Conservation (phyloP, 2,113 vertebrate species). For the Heptranchias perlo region DNA sequence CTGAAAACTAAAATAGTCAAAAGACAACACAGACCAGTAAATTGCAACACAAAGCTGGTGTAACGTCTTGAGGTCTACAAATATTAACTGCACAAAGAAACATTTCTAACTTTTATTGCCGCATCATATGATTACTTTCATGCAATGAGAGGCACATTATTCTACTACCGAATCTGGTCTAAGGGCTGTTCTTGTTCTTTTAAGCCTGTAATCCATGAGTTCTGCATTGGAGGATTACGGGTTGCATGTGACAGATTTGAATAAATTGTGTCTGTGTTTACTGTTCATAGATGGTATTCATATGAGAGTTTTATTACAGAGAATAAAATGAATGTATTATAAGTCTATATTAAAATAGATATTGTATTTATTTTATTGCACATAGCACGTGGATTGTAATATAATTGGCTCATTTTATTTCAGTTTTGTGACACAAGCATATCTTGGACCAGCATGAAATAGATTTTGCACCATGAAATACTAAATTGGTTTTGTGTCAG, state of each 20-base stretch:
- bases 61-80: not conserved
- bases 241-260: constrained; percentile 11
- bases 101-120: constrained; percentile 11
- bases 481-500: not conserved
- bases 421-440: not conserved
- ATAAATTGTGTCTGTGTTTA: constrained; percentile 27
- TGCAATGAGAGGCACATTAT: not conserved
- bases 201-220: not conserved
- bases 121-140: constrained; percentile 1
- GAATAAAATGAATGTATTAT: constrained; percentile 18
- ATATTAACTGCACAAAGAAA: not conserved
- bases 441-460: not conserved
- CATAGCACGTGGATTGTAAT: not conserved
- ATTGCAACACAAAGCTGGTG: not conserved
- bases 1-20: constrained; percentile 3
- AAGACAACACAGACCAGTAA: not conserved
- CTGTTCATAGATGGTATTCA: not conserved
- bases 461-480: not conserved
- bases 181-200: not conserved
- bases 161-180: not conserved
- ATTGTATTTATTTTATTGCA: not conserved
- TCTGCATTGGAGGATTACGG: not conserved
- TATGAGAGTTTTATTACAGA: not conserved
- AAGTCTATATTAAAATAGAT: not conserved
- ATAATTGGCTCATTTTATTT: not conserved